Evolutionary conservation across 2,113 vertebrate genomes (phyloP), one percentile per base, ranked within the genome.

Genomic region (Capra hircus): DNA sequence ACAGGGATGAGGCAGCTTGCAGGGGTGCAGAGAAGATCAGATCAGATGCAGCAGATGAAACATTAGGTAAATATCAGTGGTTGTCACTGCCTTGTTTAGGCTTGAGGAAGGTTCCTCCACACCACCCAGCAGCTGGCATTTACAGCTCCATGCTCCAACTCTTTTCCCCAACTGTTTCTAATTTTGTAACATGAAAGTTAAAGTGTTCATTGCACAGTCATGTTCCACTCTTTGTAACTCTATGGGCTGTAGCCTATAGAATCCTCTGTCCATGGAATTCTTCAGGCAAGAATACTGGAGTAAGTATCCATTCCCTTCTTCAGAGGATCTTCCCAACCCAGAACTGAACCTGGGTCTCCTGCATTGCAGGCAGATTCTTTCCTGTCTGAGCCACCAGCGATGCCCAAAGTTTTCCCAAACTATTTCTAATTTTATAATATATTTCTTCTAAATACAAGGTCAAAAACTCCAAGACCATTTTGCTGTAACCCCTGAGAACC

Each of bases 381-480:
- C 10, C 71, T 43, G 71, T 77, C 71, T 77, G 71, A 74, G 71
- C 71, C 36, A 74, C 36, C 71, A 43, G 36, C 6, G 12, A 77
- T 43, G 40, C 71, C 71, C 71, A 77, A 77, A 77, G 59, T 90
- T 62, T 77, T 59, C 55, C 45, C 33, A 27, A 43, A 43, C 45
- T 55, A 48, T 19, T 53, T 96, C 48, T 83, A 52, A 14, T 40
- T 87, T 52, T 84, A 77, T 16, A 48, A 36, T n/a, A 6, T 4
- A 43, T 67, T 74, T 82, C 74, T 90, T 52, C 71, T 43, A 93
- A 91, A 83, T 48, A 86, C 0, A 0, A 52, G 62, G 50, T 80
- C 64, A 85, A 88, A 91, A 36, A 13, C 78, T 74, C 80, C 43
- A 95, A 74, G 53, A 27, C 53, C 52, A 52, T 25, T 77, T 86